Evolutionary conservation across 2,113 vertebrate species (phyloP).

Genomic region (Chamaea fasciata): DNA sequence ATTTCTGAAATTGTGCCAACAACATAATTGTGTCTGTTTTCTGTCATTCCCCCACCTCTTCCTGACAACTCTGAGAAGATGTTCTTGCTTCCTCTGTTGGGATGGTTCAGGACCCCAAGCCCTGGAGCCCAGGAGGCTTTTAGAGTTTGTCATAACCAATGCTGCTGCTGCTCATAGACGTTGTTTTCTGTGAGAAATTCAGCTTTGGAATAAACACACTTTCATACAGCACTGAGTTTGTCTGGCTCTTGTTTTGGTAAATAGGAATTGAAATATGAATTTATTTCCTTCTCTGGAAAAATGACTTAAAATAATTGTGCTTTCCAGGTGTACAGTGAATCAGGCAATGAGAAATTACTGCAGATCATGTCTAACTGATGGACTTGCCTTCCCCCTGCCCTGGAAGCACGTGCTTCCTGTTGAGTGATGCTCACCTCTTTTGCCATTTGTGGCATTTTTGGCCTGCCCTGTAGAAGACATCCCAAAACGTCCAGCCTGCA

Average conservation of each 20-base stretch:
- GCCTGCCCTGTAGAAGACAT: not conserved
- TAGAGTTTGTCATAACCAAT: not conserved
- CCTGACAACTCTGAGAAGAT: not conserved
- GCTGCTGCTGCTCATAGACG: not conserved
- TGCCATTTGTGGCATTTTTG: not conserved
- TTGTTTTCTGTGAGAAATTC: not conserved
- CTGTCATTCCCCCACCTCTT: not conserved
- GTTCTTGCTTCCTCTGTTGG: not conserved
- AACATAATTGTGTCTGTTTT: not conserved
- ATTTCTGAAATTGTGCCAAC: not conserved
- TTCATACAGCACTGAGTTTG: not conserved
- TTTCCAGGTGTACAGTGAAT: not conserved
- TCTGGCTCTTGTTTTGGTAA: slow-evolving; percentile 2
- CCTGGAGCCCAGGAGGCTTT: not conserved
- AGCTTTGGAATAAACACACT: slow-evolving; percentile 38
- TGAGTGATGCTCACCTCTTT: not conserved
- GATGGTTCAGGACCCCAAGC: not conserved
- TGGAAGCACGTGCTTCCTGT: not conserved
- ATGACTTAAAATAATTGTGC: not conserved
- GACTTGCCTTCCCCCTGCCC: not conserved
- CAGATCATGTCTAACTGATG: fast-evolving
- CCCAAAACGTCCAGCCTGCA: not conserved
- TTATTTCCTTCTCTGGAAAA: not conserved
- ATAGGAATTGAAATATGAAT: not conserved
- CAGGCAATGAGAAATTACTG: not conserved